Conservation (phyloP, 92 coral and sea anemone species). For the Parazoanthus swiftii region DNA sequence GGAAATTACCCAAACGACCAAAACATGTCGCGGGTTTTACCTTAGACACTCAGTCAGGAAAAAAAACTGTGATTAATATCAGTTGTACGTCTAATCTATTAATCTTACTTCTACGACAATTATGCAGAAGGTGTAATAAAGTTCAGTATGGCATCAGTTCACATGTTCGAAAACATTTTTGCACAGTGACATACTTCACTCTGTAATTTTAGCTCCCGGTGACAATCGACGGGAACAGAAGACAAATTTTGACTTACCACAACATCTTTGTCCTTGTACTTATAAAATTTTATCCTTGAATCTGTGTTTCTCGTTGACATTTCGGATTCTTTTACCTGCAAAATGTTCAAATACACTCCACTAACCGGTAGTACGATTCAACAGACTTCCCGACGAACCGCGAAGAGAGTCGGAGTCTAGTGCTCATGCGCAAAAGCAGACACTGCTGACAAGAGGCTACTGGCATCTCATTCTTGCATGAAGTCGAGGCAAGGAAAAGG, state of each 20-base stretch:
- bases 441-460: conserved; percentile 35
- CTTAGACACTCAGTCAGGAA: background rate
- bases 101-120: background rate
- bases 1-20: background rate
- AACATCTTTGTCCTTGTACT: conserved; percentile 96
- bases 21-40: background rate
- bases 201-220: conserved; percentile 73
- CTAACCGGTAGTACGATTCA: conserved; percentile 56
- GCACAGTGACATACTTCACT: conserved; percentile 38
- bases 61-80: background rate
- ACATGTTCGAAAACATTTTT: conserved; percentile 38
- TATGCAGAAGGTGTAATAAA: conserved; percentile 34
- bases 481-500: background rate
- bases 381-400: conserved; percentile 52
- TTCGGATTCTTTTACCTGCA: conserved; percentile 43
- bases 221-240: conserved; percentile 19
- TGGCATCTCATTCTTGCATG: background rate
- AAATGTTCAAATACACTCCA: conserved; percentile 44
- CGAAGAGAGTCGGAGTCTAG: conserved; percentile 35
- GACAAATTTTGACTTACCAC: conserved; percentile 67
- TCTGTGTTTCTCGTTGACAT: conserved; percentile 88
- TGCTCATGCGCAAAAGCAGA: conserved; percentile 46
- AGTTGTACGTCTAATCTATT: background rate
- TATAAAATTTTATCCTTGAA: conserved; percentile 82
- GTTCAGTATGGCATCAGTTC: background rate